A percentile compares a stretch with the other conserved stretches of the same genome.
Evolutionary conservation across 2,888 invertebrate genomes (phyloP).

Genomic region (Latrodectus elegans): DNA sequence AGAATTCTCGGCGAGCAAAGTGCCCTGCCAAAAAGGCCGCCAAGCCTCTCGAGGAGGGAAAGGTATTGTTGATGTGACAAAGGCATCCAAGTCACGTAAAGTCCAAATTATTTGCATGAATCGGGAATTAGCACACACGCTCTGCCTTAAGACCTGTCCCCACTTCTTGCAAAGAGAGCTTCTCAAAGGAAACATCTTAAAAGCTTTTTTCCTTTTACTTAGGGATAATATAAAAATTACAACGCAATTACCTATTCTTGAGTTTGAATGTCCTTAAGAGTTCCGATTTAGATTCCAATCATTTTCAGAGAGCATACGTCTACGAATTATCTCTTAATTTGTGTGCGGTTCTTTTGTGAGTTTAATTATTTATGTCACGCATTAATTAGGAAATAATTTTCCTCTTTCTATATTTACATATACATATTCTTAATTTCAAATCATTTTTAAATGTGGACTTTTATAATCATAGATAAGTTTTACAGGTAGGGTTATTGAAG

Average conservation of each 20-base stretch:
- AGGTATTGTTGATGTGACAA: slow-evolving; percentile 4
- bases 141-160: slow-evolving; percentile 54
- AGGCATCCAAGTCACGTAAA: slow-evolving; percentile 59
- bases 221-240: neutral
- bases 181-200: slow-evolving; percentile 41
- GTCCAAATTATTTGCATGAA: slow-evolving; percentile 33
- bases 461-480: no score
- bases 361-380: no score
- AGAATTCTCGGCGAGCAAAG: slow-evolving; percentile 1
- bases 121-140: slow-evolving; percentile 53
- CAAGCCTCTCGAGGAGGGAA: neutral
- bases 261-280: neutral
- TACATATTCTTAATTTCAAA: no score
- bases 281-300: neutral
- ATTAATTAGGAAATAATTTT: no score
- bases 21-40: no score
- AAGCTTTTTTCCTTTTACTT: neutral
- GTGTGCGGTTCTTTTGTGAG: no score
- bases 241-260: neutral
- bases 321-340: no score
- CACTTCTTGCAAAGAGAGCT: slow-evolving; percentile 41
- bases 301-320: no score
- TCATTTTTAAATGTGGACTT: no score
- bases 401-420: no score
- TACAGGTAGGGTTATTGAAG: no score